A percentile compares a stretch with the other conserved stretches of the same genome.
Conservation (phyloP, 1,140 invertebrate genomes). For the Plodia interpunctella region DNA sequence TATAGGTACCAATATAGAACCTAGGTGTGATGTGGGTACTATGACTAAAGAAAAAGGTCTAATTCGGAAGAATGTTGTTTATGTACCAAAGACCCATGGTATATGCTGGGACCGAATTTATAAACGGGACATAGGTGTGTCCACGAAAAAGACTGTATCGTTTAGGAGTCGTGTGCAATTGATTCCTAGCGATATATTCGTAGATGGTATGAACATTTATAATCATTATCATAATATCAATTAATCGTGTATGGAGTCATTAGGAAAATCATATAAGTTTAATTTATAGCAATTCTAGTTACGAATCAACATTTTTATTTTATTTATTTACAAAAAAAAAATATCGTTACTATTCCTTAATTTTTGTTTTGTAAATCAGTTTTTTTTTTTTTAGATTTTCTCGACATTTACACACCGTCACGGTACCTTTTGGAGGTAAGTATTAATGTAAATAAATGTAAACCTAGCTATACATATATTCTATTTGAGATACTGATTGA, state of each 20-base stretch:
- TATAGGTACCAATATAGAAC: not conserved
- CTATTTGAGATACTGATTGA: too few relatives aligned
- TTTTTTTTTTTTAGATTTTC: not conserved
- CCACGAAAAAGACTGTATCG: slow-evolving; percentile 23
- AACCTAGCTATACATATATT: too few relatives aligned
- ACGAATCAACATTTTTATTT: too few relatives aligned
- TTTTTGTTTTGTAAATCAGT: not conserved
- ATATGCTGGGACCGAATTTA: not conserved
- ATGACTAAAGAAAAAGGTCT: not conserved
- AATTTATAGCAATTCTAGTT: not conserved
- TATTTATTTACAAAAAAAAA: too few relatives aligned
- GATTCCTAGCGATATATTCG: slow-evolving; percentile 14
- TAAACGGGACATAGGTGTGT: slow-evolving; percentile 10
- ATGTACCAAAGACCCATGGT: not conserved
- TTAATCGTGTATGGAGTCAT: not conserved
- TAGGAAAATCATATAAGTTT: not conserved
- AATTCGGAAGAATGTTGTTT: not conserved
- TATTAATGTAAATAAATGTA: not conserved
- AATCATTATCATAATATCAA: too few relatives aligned
- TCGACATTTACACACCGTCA: slow-evolving; percentile 24
- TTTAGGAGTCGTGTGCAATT: slow-evolving; percentile 28
- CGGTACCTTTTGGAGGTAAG: slow-evolving; percentile 32
- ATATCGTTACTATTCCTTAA: too few relatives aligned
- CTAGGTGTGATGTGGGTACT: not conserved
- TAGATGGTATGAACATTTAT: slow-evolving; percentile 24